Base-by-base conservation (phyloP, 2,113 vertebrate genomes). In the Anser brachyrhynchus region DNA sequence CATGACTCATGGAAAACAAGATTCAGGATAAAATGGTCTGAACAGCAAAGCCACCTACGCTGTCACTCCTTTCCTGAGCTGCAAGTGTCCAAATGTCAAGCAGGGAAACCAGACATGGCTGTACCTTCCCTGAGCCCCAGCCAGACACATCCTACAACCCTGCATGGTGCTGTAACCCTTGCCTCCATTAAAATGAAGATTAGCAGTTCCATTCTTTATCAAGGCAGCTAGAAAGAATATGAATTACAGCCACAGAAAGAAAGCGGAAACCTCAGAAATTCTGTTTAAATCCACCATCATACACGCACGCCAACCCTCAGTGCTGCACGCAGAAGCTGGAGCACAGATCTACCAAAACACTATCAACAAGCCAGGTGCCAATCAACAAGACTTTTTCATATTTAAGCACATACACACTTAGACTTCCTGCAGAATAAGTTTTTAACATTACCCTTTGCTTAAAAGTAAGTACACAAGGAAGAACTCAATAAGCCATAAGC, bases 141-240 rank as follows among this genome's bases (percentile, higher is more conserved):
- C 51, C 87, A 88, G 77, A 58, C 23, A 54, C 25, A 17, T 21
- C 41, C 33, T 52, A n/a, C 10, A 70, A 69, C 39, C 52, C 61
- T 14, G 31, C 1, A 1, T 52, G 29, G 44, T 15, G 10, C 12
- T 37, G 31, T 44, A 52, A 78, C 69, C 44, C 4, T 0, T 8
- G 10, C 37, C 2, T 0, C 46, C 46, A 49, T 69, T 17, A 75
- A 93, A 94, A 55, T 13, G 2, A 92, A 59, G 25, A 55, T 65
- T 16, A 89, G 64, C 41, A 43, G 70, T 16, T n/a, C 25, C 10
- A 0, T 61, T 66, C 20, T 28, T 65, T 65, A 46, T 33, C 9
- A 35, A 44, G 44, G 26, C 13, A 76, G 54, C 35, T 33, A 49
- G 10, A 9, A 64, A 67, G 67, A 93, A 44, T 0, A 4, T 8